Conservation (phyloP, 2,888 invertebrate species). For the Microctonus hyperodae region DNA sequence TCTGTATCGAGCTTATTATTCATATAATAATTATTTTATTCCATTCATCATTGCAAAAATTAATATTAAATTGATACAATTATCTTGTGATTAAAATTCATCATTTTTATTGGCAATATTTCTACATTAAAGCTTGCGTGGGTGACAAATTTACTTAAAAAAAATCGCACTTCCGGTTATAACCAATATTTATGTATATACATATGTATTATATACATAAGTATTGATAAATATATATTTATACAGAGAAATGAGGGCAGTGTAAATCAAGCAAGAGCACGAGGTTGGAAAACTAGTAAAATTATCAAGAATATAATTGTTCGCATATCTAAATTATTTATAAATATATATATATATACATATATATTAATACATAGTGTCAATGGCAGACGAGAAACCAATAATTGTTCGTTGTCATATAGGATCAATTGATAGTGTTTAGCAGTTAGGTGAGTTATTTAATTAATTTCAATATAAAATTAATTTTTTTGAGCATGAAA, state of each 20-base stretch:
- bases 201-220: no score
- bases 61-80: no score
- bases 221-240: no score
- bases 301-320: not conserved
- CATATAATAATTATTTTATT: no score
- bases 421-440: conserved; percentile 40
- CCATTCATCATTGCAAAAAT: no score
- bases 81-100: no score
- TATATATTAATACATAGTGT: conserved; percentile 31
- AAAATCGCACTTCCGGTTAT: no score
- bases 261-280: not conserved
- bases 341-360: not conserved
- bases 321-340: not conserved
- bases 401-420: conserved; percentile 43
- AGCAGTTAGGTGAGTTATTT: conserved; percentile 42
- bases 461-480: not conserved
- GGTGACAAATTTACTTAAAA: no score
- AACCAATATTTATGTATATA: no score
- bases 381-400: conserved; percentile 41
- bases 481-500: no score
- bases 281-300: not conserved
- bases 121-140: no score
- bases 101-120: no score
- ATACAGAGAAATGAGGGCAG: not conserved
- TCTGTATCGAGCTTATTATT: conserved; percentile 1